These are phyloP conservation scores for Pyrocoelia pectoralis DNA, from an alignment of 2,888 invertebrate genomes.

Conservation along the genomic window DNA sequence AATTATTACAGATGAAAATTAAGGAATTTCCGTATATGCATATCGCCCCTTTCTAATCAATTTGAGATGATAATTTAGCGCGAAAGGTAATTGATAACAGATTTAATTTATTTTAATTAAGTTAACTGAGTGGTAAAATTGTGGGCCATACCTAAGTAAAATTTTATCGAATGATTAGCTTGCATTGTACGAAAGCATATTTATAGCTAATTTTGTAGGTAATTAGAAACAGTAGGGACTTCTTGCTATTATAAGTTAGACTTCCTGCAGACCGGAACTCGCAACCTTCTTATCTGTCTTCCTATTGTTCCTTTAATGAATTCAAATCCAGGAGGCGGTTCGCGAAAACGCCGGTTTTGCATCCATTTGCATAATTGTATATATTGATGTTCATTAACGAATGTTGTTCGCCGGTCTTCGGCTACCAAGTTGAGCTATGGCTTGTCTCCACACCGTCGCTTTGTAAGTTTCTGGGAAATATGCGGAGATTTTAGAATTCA, in stretches of 20 bases:
- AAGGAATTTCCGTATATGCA: no score
- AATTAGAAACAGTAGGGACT: constrained; percentile 33
- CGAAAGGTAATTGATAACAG: no score
- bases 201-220: constrained; percentile 27
- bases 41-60: no score
- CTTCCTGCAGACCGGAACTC: constrained; percentile 44
- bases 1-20: no score
- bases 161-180: background rate
- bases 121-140: background rate
- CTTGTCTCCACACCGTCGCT: constrained; percentile 34
- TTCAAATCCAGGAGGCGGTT: constrained; percentile 58
- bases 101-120: background rate
- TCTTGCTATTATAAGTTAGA: constrained; percentile 35
- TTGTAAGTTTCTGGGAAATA: constrained; percentile 35
- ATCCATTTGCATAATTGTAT: constrained; percentile 61
- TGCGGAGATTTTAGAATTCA: constrained; percentile 43
- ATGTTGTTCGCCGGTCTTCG: constrained; percentile 42
- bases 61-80: no score
- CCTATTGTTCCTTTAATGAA: constrained; percentile 59
- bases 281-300: constrained; percentile 57
- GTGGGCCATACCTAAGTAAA: background rate
- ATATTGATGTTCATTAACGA: constrained; percentile 61
- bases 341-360: constrained; percentile 59
- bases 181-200: constrained; percentile 3
- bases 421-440: constrained; percentile 35